Base-by-base conservation (phyloP, 2,113 vertebrate genomes). In the Xenopus borealis region DNA sequence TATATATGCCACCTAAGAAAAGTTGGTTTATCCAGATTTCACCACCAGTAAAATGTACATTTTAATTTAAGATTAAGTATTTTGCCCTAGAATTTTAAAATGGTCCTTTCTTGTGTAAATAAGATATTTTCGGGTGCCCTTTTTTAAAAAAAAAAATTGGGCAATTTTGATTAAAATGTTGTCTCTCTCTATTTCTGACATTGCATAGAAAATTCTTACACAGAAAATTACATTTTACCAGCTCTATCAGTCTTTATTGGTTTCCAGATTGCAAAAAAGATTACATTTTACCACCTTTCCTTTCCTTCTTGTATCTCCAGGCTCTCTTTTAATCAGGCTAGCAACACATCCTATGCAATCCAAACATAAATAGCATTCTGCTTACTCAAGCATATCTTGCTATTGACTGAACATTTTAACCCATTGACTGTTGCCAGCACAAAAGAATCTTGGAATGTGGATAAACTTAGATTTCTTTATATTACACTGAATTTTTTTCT, bases 241-340 rank as follows among this genome's bases (percentile, higher is more conserved):
- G 73, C 57, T 63, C 73, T 75, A 53, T 67, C 66, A 69, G 66
- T 63, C 66, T 76, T 76, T 76, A 75, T 76, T 76, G 73, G 73
- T 76, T 76, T 76, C 59, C 46, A 76, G 73, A 76, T 76, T 76
- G 73, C 68, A 76, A 76, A 76, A 76, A 67, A 76, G 73, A 76
- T 76, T 76, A 69, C 66, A 76, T 76, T 76, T 76, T 76, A 69
- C 73, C 73, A 76, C 66, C 66, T 76, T 19, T 69, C 66, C 45
- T 75, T 67, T 46, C 57, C 73, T 76, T 69, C 58, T 69, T 76
- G 58, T 68, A 76, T 76, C 47, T 76, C 59, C 57, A 27, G 69
- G 59, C 30, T 69, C 66, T 69, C 66, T 69, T 69, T 76, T 76
- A 76, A 76, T 76, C 73, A 76, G 59, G 27, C 73, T 62, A 64